phyloP scores from a whole-genome alignment of 2,888 invertebrate genomes.

The Suillia variegata region DNA sequence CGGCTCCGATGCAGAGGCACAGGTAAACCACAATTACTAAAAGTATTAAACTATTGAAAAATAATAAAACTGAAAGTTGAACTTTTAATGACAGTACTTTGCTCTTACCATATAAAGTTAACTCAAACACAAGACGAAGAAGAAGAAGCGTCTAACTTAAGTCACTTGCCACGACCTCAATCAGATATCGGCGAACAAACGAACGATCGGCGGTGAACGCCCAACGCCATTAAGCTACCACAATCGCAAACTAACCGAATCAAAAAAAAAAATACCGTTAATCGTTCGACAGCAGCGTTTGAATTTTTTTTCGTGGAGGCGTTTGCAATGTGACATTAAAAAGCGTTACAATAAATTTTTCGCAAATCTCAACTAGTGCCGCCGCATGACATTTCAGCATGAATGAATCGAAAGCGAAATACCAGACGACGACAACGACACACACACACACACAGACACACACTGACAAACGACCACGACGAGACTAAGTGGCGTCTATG shows the following conservation, averaged over 20 bases:
- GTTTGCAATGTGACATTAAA: conserved; percentile 22
- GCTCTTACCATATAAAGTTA: too few relatives aligned
- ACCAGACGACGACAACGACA: background rate
- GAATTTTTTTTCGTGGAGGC: conserved; percentile 9
- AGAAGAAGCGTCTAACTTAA: background rate
- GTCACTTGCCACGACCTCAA: background rate
- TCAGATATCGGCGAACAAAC: too few relatives aligned
- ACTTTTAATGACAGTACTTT: background rate
- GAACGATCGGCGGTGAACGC: background rate
- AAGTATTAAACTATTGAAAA: background rate
- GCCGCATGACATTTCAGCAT: conserved; percentile 35
- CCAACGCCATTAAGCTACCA: background rate
- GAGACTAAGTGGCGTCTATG: too few relatives aligned
- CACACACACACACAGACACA: too few relatives aligned
- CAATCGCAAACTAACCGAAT: too few relatives aligned
- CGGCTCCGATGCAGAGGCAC: conserved; percentile 64
- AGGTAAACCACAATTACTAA: conserved; percentile 49
- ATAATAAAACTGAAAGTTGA: background rate
- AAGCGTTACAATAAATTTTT: conserved; percentile 18
- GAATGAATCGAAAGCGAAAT: background rate
- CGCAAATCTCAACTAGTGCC: background rate
- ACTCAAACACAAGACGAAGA: too few relatives aligned
- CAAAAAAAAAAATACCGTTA: too few relatives aligned
- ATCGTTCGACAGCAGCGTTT: background rate
- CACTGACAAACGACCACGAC: too few relatives aligned